phyloP scores from a whole-genome alignment of 1,140 invertebrate species.

The Solenopsis invicta region DNA sequence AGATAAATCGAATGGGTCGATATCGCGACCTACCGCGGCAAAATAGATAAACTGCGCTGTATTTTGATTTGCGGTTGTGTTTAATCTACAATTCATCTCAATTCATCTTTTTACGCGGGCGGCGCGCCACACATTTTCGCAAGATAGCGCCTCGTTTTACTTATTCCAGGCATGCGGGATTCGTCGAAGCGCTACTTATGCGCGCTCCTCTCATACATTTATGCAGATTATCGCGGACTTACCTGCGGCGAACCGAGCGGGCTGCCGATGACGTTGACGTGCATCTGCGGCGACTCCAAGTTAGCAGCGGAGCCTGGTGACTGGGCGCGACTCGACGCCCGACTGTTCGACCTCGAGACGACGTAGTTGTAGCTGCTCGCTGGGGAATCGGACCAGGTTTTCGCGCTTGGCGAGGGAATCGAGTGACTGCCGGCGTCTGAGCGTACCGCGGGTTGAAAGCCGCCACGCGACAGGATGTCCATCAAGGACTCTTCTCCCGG shows the following conservation, averaged over 20 bases:
- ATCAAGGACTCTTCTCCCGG: slow-evolving; percentile 71
- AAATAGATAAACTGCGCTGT: not conserved
- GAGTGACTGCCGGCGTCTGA: slow-evolving; percentile 61
- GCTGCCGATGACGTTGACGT: slow-evolving; percentile 66
- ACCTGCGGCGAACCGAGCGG: slow-evolving; percentile 74
- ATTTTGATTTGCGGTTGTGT: not conserved
- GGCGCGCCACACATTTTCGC: not conserved
- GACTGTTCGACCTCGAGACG: slow-evolving; percentile 72
- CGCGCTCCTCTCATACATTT: slow-evolving; percentile 55
- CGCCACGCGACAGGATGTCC: slow-evolving; percentile 63
- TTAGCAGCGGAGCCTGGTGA: slow-evolving; percentile 66
- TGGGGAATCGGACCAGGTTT: slow-evolving; percentile 75
- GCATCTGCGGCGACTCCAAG: slow-evolving; percentile 58
- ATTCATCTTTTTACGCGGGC: not conserved
- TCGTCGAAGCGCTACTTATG: slow-evolving; percentile 12
- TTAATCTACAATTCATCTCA: not conserved
- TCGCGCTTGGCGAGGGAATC: slow-evolving; percentile 57
- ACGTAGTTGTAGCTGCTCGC: slow-evolving; percentile 66
- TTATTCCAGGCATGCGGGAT: not conserved
- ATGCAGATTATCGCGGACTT: slow-evolving; percentile 43
- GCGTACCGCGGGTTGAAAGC: slow-evolving; percentile 73
- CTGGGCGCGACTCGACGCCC: slow-evolving; percentile 71
- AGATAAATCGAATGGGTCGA: not conserved
- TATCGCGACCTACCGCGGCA: not conserved
- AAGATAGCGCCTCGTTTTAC: not conserved